Conservation (phyloP, 2,797 vertebrate genomes). For the Sebastolobus altivelis region DNA sequence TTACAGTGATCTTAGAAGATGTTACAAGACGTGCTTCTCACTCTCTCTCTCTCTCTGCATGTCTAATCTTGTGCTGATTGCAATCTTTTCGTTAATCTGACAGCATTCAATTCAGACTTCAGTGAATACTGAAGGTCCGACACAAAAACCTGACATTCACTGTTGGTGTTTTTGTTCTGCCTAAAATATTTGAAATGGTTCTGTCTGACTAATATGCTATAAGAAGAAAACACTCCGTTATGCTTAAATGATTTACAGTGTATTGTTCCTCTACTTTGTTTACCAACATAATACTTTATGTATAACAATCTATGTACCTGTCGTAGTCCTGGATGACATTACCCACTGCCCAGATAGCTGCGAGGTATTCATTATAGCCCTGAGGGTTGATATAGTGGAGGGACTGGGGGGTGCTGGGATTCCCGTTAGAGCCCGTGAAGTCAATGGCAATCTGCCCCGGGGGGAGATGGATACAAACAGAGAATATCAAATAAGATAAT, state of each 20-base stretch:
- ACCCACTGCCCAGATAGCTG: constrained; percentile 96
- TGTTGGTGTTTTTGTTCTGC: not conserved
- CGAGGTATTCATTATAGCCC: constrained; percentile 95
- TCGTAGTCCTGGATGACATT: constrained; percentile 97
- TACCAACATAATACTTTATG: not conserved
- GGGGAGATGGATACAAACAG: not conserved
- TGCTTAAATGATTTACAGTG: not conserved
- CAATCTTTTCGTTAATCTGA: not conserved
- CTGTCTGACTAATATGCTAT: not conserved
- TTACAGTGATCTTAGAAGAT: no score
- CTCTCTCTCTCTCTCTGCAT: no score
- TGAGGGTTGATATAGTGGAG: constrained; percentile 95
- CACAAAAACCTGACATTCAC: not conserved
- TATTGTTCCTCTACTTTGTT: not conserved
- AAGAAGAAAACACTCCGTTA: not conserved
- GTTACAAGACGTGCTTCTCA: no score
- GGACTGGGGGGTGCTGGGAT: constrained; percentile 89
- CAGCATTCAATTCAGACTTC: not conserved
- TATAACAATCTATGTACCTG: constrained; percentile 76
- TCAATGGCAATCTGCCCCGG: constrained; percentile 92
- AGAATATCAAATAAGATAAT: not conserved
- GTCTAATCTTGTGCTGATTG: not conserved
- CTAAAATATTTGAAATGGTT: no score
- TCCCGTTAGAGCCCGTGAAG: constrained; percentile 97
- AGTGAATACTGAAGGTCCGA: not conserved